Evolutionary conservation across 2,888 invertebrate species (phyloP).

Genomic region (Tetranychus piercei): DNA sequence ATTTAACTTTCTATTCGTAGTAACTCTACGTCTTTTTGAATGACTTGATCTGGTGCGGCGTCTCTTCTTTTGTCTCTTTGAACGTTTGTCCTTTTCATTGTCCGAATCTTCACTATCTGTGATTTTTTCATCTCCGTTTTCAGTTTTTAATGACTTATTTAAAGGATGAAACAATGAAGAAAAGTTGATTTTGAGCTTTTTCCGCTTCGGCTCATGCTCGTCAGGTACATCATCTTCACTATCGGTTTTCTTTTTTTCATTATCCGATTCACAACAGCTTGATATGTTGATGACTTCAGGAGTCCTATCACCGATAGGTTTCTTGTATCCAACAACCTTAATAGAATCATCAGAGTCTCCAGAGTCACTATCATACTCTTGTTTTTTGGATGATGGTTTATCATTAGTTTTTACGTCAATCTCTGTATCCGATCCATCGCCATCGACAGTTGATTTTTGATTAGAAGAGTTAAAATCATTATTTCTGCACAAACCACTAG

Average conservation of each 20-base stretch:
- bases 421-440: slow-evolving; percentile 14
- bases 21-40: background rate
- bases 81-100: background rate
- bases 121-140: background rate
- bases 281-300: slow-evolving; percentile 44
- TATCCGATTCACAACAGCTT: slow-evolving; percentile 2
- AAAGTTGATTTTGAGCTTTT: background rate
- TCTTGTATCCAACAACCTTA: slow-evolving; percentile 46
- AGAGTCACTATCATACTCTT: background rate
- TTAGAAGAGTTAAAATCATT: background rate
- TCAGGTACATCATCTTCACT: background rate
- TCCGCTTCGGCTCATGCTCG: background rate
- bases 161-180: background rate
- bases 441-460: background rate
- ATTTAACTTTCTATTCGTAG: background rate
- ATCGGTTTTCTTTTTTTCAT: background rate
- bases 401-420: slow-evolving; percentile 15
- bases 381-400: background rate
- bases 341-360: slow-evolving; percentile 30
- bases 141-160: background rate
- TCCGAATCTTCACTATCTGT: background rate
- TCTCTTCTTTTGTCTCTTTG: slow-evolving; percentile 12
- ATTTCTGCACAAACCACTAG: slow-evolving; percentile 15
- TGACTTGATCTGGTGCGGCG: background rate
- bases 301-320: slow-evolving; percentile 47